Conservation (phyloP, 2,113 vertebrate genomes). For the Alethe castanea region DNA sequence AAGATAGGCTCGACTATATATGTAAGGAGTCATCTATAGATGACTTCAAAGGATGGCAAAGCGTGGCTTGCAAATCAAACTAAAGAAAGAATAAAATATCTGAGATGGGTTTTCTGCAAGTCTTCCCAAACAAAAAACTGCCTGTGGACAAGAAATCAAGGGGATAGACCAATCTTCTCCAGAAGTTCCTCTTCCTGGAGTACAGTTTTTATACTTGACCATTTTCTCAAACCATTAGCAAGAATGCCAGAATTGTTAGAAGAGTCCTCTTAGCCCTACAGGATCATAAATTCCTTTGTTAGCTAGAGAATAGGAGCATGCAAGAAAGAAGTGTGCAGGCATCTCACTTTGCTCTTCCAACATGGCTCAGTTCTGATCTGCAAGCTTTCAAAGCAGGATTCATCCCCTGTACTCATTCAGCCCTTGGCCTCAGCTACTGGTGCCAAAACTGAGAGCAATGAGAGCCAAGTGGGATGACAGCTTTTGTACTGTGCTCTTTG, state of each 20-base stretch:
- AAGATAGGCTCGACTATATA: not conserved
- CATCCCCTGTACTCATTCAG: not conserved
- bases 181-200: not conserved
- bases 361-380: not conserved
- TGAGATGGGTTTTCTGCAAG: not conserved
- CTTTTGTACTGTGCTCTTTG: slow-evolving; percentile 31
- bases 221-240: not conserved
- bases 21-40: not conserved
- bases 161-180: not conserved
- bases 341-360: not conserved
- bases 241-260: not conserved
- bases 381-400: slow-evolving; percentile 13
- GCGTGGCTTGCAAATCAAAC: not conserved
- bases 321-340: not conserved
- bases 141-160: not conserved
- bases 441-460: not conserved
- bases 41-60: not conserved
- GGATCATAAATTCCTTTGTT: not conserved
- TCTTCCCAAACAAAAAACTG: not conserved
- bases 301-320: not conserved
- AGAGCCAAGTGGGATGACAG: slow-evolving; percentile 34
- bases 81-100: not conserved
- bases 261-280: not conserved
- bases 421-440: not conserved
- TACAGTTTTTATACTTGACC: not conserved